Percentiles rank a stretch among this genome's conserved stretches.
Evolutionary conservation across 2,888 invertebrate genomes (phyloP).

Genomic region (Volucella inflata): DNA sequence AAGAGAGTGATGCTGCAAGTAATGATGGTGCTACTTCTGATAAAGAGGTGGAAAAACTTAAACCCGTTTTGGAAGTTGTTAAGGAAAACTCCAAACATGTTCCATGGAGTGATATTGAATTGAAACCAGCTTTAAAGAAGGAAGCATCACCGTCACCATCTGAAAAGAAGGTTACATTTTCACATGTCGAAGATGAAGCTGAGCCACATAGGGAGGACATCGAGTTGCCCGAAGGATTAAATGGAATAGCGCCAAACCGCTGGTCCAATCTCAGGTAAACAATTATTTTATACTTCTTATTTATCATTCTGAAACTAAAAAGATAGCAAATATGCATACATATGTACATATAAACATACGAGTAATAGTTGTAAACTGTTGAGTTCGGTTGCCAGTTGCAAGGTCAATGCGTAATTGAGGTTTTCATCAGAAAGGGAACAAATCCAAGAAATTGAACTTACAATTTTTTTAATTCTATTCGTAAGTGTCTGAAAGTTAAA

Average conservation of each 20-base stretch:
- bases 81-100: slow-evolving; percentile 47
- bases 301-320: background rate
- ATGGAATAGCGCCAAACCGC: slow-evolving; percentile 78
- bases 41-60: slow-evolving; percentile 60
- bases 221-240: slow-evolving; percentile 82
- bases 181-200: slow-evolving; percentile 83
- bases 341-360: background rate
- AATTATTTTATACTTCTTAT: background rate
- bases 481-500: too few species aligned
- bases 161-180: slow-evolving; percentile 85
- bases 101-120: slow-evolving; percentile 78
- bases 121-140: slow-evolving; percentile 81
- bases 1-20: slow-evolving; percentile 81
- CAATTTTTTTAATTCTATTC: too few species aligned
- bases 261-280: slow-evolving; percentile 84
- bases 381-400: too few species aligned
- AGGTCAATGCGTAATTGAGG: too few species aligned
- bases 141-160: slow-evolving; percentile 84
- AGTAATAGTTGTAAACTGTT: too few species aligned
- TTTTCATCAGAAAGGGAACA: too few species aligned
- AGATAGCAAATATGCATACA: slow-evolving; percentile 1
- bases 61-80: slow-evolving; percentile 56
- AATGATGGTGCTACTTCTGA: slow-evolving; percentile 57
- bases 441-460: too few species aligned
- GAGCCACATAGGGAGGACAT: slow-evolving; percentile 83